These are phyloP conservation scores for Cyanoderma ruficeps DNA, from an alignment of 2,113 vertebrate species.

Conservation along the genomic window DNA sequence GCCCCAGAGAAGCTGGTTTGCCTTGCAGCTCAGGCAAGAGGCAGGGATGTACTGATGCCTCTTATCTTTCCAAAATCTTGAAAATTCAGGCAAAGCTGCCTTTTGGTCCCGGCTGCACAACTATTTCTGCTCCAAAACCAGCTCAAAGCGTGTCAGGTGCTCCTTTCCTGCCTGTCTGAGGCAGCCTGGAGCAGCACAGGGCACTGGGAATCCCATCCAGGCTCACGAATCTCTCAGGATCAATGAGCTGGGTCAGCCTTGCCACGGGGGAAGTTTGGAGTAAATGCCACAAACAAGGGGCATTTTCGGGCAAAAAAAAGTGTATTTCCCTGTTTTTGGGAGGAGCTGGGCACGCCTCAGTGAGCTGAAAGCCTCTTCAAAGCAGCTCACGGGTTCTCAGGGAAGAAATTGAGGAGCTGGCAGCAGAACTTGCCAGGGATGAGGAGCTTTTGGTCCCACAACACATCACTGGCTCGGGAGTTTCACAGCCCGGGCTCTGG, in stretches of 20 bases:
- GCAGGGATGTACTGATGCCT: background rate
- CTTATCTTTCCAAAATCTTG: background rate
- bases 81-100: background rate
- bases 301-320: background rate
- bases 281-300: background rate
- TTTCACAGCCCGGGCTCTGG: background rate
- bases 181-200: background rate
- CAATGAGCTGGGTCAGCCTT: background rate
- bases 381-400: background rate
- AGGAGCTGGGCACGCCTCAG: accelerated
- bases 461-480: accelerated
- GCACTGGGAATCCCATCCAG: background rate
- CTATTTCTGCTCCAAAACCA: background rate
- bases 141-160: background rate
- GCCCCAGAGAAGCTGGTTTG: background rate
- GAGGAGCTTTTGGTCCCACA: background rate
- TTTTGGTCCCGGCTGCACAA: background rate
- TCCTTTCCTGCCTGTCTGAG: background rate
- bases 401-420: background rate
- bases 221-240: background rate
- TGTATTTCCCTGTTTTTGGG: background rate
- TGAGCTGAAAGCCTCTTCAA: background rate
- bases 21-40: background rate
- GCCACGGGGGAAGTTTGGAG: accelerated
- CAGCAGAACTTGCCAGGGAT: background rate